Evolutionary conservation across 2,888 invertebrate genomes (phyloP).

Genomic region (Parochlus steinenii): DNA sequence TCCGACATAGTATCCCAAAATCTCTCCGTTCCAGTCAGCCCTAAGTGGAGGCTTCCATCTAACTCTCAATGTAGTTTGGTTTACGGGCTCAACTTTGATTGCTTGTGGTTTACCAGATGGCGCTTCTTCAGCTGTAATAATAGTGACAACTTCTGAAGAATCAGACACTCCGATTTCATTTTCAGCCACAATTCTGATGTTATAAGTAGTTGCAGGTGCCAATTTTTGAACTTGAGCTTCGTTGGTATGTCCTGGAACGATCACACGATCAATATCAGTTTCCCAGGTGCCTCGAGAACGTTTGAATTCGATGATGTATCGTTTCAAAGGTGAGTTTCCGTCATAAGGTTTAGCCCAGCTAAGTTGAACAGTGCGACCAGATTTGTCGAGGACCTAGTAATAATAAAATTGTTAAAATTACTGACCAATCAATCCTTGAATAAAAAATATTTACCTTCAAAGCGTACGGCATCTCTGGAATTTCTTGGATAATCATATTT

Average conservation of each 20-base stretch:
- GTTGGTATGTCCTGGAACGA: slow-evolving; percentile 77
- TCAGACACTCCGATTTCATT: slow-evolving; percentile 87
- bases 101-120: slow-evolving; percentile 70
- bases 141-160: slow-evolving; percentile 82
- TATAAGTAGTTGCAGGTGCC: slow-evolving; percentile 82
- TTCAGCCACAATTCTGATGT: slow-evolving; percentile 81
- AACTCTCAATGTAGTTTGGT: slow-evolving; percentile 72
- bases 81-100: slow-evolving; percentile 70
- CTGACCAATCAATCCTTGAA: too few relatives aligned
- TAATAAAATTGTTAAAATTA: too few relatives aligned
- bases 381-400: slow-evolving; percentile 84
- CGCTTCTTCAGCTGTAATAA: slow-evolving; percentile 88
- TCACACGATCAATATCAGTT: slow-evolving; percentile 68
- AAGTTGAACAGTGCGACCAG: slow-evolving; percentile 74
- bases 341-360: slow-evolving; percentile 88
- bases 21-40: slow-evolving; percentile 86
- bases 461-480: slow-evolving; percentile 67
- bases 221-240: slow-evolving; percentile 81
- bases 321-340: slow-evolving; percentile 77
- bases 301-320: slow-evolving; percentile 83
- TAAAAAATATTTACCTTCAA: too few relatives aligned
- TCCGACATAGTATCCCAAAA: slow-evolving; percentile 79
- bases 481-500: slow-evolving; percentile 85
- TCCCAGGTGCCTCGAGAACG: slow-evolving; percentile 70
- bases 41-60: slow-evolving; percentile 83